These are phyloP conservation scores for Hypomecis atomaria DNA, from an alignment of 2,888 invertebrate genomes.

Conservation along the genomic window DNA sequence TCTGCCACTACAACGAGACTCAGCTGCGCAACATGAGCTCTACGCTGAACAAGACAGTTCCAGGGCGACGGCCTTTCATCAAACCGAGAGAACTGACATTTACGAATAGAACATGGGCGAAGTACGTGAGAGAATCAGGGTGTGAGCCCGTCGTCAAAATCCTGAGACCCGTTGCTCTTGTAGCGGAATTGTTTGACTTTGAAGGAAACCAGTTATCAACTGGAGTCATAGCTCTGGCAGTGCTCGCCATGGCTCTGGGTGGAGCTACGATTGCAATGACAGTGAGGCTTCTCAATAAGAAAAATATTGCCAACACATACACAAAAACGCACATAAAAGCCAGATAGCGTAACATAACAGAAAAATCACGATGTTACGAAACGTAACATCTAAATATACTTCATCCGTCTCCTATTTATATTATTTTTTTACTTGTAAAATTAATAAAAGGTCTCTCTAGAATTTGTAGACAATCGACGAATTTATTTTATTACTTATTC, in stretches of 20 bases:
- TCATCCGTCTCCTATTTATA: constrained; percentile 31
- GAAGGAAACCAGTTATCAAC: constrained; percentile 51
- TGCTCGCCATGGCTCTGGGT: constrained; percentile 64
- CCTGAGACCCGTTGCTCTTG: constrained; percentile 71
- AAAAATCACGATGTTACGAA: not conserved
- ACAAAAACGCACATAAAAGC: constrained; percentile 68
- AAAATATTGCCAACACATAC: constrained; percentile 47
- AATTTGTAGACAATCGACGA: constrained; percentile 33
- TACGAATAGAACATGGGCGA: constrained; percentile 89
- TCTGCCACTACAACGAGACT: constrained; percentile 86
- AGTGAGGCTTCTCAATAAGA: constrained; percentile 63
- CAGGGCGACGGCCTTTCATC: constrained; percentile 83
- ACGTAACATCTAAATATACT: constrained; percentile 15
- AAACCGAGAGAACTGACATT: constrained; percentile 85
- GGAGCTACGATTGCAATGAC: constrained; percentile 70
- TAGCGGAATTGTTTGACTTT: constrained; percentile 57
- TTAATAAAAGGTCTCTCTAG: constrained; percentile 45
- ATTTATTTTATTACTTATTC: constrained; percentile 48
- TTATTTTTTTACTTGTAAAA: constrained; percentile 29
- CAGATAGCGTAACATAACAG: constrained; percentile 55
- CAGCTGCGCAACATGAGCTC: constrained; percentile 79
- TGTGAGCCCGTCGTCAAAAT: constrained; percentile 84
- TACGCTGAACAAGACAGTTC: constrained; percentile 78
- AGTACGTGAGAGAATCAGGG: constrained; percentile 87
- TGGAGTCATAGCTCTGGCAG: constrained; percentile 66